A percentile compares a stretch with the other conserved stretches of the same genome.
Evolutionary conservation across 2,888 invertebrate species (phyloP).

Genomic region (Actias luna): DNA sequence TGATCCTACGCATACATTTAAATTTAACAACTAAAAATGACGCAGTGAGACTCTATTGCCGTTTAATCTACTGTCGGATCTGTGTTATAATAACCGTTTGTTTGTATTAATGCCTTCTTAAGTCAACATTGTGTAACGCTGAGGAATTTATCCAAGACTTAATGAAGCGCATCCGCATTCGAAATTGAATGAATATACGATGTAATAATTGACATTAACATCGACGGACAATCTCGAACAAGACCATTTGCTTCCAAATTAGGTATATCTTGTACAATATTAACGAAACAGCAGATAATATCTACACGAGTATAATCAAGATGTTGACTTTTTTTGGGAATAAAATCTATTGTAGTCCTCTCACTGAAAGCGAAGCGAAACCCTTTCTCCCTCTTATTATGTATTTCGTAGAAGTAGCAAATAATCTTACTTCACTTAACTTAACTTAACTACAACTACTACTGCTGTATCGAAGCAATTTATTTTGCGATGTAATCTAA

Average conservation of each 20-base stretch:
- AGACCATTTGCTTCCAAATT: not conserved
- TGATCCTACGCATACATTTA: not conserved
- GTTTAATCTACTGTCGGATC: constrained; percentile 2
- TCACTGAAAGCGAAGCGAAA: no score
- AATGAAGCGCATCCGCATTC: not conserved
- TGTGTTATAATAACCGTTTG: not conserved
- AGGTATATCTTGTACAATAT: no score
- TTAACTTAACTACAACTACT: no score
- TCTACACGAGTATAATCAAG: no score
- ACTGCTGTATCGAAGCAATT: no score
- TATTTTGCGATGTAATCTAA: no score
- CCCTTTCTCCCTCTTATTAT: no score
- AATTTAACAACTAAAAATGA: not conserved
- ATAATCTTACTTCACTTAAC: no score
- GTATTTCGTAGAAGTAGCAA: no score
- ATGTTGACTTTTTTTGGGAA: no score
- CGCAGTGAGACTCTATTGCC: not conserved
- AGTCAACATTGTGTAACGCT: constrained; percentile 1
- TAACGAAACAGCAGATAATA: no score
- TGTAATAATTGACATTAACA: not conserved
- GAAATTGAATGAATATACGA: not conserved
- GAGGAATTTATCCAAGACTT: not conserved
- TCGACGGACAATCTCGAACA: not conserved
- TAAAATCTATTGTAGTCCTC: no score
- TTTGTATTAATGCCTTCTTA: not conserved